Conservation (phyloP, 1,140 invertebrate genomes). For the Ptiloglossa arizonensis region DNA sequence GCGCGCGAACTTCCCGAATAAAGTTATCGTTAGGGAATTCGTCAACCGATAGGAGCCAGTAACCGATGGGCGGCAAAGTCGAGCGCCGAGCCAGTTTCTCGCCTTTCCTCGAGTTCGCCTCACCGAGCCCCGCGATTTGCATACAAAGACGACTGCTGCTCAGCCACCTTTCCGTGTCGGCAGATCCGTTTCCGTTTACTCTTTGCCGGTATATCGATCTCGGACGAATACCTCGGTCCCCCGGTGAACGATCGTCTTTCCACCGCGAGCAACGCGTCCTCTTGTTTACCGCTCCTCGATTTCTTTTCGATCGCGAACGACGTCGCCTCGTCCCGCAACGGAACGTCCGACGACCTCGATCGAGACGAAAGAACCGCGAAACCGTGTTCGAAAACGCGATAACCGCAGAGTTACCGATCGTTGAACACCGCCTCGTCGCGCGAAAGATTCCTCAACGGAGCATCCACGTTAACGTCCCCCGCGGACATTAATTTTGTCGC, state of each 20-base stretch:
- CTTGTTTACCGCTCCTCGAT: background rate
- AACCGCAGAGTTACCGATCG: too few species aligned
- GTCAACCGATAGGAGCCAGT: conserved; percentile 63
- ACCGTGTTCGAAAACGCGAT: too few species aligned
- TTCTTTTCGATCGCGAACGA: background rate
- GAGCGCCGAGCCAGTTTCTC: conserved; percentile 59
- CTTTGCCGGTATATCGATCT: conserved; percentile 52
- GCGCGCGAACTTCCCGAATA: conserved; percentile 65
- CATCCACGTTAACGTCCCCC: too few species aligned
- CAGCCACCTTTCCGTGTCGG: conserved; percentile 36
- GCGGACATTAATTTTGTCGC: too few species aligned
- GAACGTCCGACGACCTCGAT: background rate
- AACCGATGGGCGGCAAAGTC: conserved; percentile 45
- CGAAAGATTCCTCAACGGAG: too few species aligned
- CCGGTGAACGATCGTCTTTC: background rate
- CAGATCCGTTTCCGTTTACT: conserved; percentile 44
- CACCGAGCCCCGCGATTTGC: conserved; percentile 64
- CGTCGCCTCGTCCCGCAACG: background rate
- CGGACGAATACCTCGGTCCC: conserved; percentile 13
- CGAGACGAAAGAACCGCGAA: too few species aligned
- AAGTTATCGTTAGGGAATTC: conserved; percentile 72
- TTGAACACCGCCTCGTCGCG: too few species aligned
- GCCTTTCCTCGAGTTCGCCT: conserved; percentile 42
- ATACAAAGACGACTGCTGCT: conserved; percentile 56
- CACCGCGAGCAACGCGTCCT: background rate